phyloP scores from a whole-genome alignment of 1,140 invertebrate genomes.

The Drosophila repleta region DNA sequence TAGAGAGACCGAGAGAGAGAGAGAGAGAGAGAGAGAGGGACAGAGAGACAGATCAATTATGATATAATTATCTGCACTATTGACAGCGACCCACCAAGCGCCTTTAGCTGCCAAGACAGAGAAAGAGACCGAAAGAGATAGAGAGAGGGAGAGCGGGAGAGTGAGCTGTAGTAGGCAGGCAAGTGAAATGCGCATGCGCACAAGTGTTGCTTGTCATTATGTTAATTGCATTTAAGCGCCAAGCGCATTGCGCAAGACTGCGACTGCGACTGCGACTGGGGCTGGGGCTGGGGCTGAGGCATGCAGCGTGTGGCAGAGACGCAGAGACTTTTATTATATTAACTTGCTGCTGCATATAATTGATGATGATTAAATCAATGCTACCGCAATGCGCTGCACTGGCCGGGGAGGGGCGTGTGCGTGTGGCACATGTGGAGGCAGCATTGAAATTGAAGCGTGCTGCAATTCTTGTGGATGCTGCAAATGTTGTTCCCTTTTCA shows the following conservation, averaged over 20 bases:
- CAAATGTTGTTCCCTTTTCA: slow-evolving; percentile 19
- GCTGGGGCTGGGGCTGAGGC: background rate
- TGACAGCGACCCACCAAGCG: slow-evolving; percentile 57
- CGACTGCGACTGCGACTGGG: background rate
- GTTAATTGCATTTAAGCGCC: slow-evolving; percentile 81
- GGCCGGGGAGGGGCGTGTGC: slow-evolving; percentile 6
- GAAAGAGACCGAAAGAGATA: background rate
- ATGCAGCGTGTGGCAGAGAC: slow-evolving; percentile 15
- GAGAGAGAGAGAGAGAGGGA: background rate
- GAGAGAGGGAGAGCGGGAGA: background rate
- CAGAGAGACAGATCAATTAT: slow-evolving; percentile 66
- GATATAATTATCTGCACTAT: slow-evolving; percentile 79
- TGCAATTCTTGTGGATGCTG: slow-evolving; percentile 30
- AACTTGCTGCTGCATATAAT: slow-evolving; percentile 82
- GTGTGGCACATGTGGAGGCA: slow-evolving; percentile 19
- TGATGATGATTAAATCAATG: slow-evolving; percentile 82
- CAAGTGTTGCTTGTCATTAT: slow-evolving; percentile 82
- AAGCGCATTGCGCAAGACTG: slow-evolving; percentile 22
- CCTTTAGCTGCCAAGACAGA: background rate
- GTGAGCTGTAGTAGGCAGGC: background rate
- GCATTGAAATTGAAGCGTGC: slow-evolving; percentile 43
- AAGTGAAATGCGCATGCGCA: slow-evolving; percentile 80
- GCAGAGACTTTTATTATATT: slow-evolving; percentile 75
- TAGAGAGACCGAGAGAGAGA: background rate
- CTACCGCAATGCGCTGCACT: slow-evolving; percentile 71